Evolutionary conservation across 2,113 vertebrate species (phyloP).

Genomic region (Callopanchax toddi): DNA sequence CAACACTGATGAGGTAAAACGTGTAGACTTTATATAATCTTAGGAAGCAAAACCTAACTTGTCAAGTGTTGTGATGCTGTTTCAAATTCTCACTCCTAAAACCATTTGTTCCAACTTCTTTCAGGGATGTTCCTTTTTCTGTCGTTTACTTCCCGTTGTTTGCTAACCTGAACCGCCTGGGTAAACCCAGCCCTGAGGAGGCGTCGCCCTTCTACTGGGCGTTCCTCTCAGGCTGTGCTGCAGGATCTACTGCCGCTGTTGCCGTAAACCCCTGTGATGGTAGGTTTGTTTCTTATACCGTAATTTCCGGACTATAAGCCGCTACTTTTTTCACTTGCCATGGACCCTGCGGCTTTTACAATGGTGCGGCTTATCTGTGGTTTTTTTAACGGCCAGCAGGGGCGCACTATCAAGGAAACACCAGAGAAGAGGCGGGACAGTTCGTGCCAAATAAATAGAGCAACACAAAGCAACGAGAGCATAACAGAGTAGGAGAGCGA

Average conservation of each 20-base stretch:
- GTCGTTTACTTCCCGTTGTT: constrained; percentile 86
- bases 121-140: constrained; percentile 86
- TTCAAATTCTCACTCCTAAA: neutral
- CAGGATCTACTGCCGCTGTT: constrained; percentile 79
- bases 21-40: fast-evolving
- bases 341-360: too few species aligned
- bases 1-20: constrained; percentile 82
- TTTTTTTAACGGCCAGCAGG: too few species aligned
- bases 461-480: too few species aligned
- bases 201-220: constrained; percentile 82
- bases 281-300: constrained; percentile 53
- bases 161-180: constrained; percentile 81
- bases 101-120: constrained; percentile 12
- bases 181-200: constrained; percentile 62
- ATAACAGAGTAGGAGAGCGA: too few species aligned
- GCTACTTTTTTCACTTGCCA: too few species aligned
- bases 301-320: too few species aligned
- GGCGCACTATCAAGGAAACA: too few species aligned
- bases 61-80: neutral
- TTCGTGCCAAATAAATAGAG: too few species aligned
- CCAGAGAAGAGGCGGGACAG: too few species aligned
- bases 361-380: too few species aligned
- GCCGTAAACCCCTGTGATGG: constrained; percentile 85
- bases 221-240: constrained; percentile 81
- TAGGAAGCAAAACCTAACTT: neutral